These are phyloP conservation scores for Lagria hirta DNA, from an alignment of 2,888 invertebrate genomes.

Conservation along the genomic window DNA sequence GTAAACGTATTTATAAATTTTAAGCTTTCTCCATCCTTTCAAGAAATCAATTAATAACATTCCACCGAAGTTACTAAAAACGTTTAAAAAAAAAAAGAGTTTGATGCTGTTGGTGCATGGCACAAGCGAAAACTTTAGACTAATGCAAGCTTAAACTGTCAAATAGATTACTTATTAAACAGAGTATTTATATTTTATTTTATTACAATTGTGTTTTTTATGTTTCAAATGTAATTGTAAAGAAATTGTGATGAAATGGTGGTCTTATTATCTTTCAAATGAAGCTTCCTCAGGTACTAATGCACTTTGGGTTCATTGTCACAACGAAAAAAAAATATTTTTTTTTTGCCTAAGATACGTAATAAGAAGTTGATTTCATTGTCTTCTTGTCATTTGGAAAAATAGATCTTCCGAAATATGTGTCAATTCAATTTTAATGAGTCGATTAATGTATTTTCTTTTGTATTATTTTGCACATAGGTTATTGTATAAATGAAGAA, in stretches of 20 bases:
- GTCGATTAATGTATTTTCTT: slow-evolving; percentile 15
- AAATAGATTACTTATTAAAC: slow-evolving; percentile 16
- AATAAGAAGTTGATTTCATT: slow-evolving; percentile 10
- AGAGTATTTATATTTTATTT: slow-evolving; percentile 24
- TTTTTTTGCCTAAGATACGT: slow-evolving; percentile 9
- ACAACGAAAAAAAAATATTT: slow-evolving; percentile 2
- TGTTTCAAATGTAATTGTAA: slow-evolving; percentile 14
- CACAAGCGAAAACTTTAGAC: slow-evolving; percentile 7
- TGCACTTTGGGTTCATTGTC: slow-evolving; percentile 13
- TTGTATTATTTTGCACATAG: slow-evolving; percentile 28
- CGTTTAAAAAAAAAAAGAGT: not conserved
- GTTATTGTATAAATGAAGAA: slow-evolving; percentile 21
- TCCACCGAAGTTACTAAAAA: too few relatives aligned
- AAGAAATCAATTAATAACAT: slow-evolving; percentile 8
- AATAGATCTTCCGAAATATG: slow-evolving; percentile 19
- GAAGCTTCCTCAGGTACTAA: slow-evolving; percentile 27
- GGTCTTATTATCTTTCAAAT: slow-evolving; percentile 12
- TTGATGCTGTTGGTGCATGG: slow-evolving; percentile 13
- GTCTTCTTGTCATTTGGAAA: slow-evolving; percentile 4
- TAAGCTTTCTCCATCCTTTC: slow-evolving; percentile 19
- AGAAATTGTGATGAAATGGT: slow-evolving; percentile 21
- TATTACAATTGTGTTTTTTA: slow-evolving; percentile 14
- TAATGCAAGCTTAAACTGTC: slow-evolving; percentile 25
- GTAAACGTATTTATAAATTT: slow-evolving; percentile 35
- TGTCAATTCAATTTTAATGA: slow-evolving; percentile 19